Percentiles rank a stretch among this genome's conserved stretches.
Conservation (phyloP, 2,797 vertebrate species). For the Toxotes lorentzi region DNA sequence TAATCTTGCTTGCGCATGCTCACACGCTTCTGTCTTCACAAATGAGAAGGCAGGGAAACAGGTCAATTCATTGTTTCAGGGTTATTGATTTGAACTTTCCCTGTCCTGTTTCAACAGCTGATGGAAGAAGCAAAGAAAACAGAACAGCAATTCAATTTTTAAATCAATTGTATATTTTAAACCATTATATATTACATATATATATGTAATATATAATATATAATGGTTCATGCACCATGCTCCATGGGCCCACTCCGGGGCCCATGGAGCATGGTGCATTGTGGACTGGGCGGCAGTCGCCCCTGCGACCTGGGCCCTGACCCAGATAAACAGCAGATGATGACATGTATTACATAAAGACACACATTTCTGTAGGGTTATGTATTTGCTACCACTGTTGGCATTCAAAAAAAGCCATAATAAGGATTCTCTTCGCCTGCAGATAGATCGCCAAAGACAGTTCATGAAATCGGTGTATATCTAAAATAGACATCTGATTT, state of each 20-base stretch:
- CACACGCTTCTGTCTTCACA: neutral
- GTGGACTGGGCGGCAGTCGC: too few species aligned
- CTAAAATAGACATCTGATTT: neutral
- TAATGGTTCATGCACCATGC: too few species aligned
- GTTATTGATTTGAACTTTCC: slow-evolving; percentile 47
- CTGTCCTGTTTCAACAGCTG: slow-evolving; percentile 10
- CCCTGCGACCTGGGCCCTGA: too few species aligned
- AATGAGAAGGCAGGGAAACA: slow-evolving; percentile 27
- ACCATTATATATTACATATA: neutral
- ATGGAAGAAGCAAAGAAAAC: slow-evolving; percentile 13
- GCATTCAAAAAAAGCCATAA: neutral
- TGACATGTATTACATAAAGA: too few species aligned
- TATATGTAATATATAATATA: too few species aligned
- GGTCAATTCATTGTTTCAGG: slow-evolving; percentile 38
- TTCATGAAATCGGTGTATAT: neutral
- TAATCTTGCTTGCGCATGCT: slow-evolving; percentile 44
- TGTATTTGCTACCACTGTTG: neutral
- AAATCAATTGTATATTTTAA: neutral
- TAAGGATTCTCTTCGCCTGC: neutral
- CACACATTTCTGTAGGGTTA: neutral
- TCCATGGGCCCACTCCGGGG: too few species aligned
- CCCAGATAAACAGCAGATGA: too few species aligned
- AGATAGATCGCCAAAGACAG: neutral
- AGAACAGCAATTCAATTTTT: neutral
- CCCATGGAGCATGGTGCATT: too few species aligned